Conservation (phyloP, 1,140 invertebrate species). For the Zaprionus tsacasi region DNA sequence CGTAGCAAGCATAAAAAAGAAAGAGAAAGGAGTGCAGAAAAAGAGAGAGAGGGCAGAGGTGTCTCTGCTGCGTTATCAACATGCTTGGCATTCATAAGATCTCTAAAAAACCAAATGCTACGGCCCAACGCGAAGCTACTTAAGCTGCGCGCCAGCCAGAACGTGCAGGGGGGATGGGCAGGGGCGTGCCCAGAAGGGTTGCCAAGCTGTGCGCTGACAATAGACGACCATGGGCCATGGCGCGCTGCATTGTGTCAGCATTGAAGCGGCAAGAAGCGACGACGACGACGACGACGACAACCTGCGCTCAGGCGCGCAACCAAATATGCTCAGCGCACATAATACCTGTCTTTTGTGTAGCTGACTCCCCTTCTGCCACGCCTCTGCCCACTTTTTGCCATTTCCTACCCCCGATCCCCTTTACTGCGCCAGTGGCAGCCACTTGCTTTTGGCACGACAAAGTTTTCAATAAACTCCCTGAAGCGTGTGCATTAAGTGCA, state of each 20-base stretch:
- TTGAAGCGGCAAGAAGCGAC: conserved; percentile 62
- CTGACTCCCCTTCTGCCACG: neutral
- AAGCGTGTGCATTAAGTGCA: conserved; percentile 82
- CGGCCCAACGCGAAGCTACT: conserved; percentile 67
- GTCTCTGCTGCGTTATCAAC: conserved; percentile 63
- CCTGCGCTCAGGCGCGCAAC: conserved; percentile 56
- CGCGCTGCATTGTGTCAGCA: conserved; percentile 55
- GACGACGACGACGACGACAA: conserved; percentile 49
- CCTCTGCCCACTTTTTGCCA: conserved; percentile 8
- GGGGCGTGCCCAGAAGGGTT: conserved; percentile 15
- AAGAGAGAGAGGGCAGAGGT: neutral
- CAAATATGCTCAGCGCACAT: conserved; percentile 73
- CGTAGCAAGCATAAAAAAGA: conserved; percentile 58
- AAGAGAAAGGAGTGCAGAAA: neutral
- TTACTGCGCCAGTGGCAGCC: conserved; percentile 21
- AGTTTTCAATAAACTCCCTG: conserved; percentile 83
- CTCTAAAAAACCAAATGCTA: conserved; percentile 66
- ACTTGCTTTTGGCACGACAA: conserved; percentile 79
- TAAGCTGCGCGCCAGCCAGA: conserved; percentile 45
- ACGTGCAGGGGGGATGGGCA: neutral
- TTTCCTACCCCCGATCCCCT: neutral
- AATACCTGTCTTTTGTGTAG: conserved; percentile 78
- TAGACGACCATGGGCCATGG: conserved; percentile 27
- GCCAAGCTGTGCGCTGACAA: conserved; percentile 21
- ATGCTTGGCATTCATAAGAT: conserved; percentile 79